phyloP scores from a whole-genome alignment of 1,140 invertebrate species.

The Drosophila nasuta region DNA sequence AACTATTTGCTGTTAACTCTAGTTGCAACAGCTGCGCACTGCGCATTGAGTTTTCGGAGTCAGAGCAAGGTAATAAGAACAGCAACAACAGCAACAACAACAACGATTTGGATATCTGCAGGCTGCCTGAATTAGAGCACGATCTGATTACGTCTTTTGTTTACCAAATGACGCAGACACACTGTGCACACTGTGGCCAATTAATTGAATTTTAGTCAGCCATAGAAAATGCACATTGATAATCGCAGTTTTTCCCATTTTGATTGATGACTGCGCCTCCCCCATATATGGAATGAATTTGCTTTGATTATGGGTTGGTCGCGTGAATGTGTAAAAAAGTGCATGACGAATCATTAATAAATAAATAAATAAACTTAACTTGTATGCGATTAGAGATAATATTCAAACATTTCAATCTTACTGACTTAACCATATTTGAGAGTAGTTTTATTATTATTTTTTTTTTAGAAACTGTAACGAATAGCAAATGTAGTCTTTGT shows the following conservation, averaged over 20 bases:
- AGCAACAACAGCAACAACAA: not conserved
- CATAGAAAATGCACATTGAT: conserved; percentile 49
- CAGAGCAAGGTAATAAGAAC: conserved; percentile 12
- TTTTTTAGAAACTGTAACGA: not conserved
- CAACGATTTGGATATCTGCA: conserved; percentile 18
- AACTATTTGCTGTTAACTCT: conserved; percentile 25
- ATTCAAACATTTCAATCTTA: not conserved
- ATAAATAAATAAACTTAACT: not conserved
- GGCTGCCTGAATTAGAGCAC: conserved; percentile 66
- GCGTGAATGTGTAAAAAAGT: not conserved
- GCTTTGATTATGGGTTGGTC: conserved; percentile 10
- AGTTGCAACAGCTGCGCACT: conserved; percentile 33
- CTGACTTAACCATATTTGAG: not conserved
- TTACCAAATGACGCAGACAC: conserved; percentile 68
- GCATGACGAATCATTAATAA: conserved; percentile 19
- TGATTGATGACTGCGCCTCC: conserved; percentile 19
- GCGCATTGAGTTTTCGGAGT: conserved; percentile 30
- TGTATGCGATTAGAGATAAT: conserved; percentile 4
- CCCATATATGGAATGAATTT: not conserved
- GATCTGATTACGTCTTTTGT: conserved; percentile 74
- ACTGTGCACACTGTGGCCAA: conserved; percentile 55
- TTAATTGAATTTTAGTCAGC: conserved; percentile 67
- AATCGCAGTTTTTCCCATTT: conserved; percentile 27
- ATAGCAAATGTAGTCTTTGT: not conserved
- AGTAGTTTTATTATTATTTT: not conserved